Conservation (phyloP, 2,113 vertebrate species). For the Platichthys stellatus region DNA sequence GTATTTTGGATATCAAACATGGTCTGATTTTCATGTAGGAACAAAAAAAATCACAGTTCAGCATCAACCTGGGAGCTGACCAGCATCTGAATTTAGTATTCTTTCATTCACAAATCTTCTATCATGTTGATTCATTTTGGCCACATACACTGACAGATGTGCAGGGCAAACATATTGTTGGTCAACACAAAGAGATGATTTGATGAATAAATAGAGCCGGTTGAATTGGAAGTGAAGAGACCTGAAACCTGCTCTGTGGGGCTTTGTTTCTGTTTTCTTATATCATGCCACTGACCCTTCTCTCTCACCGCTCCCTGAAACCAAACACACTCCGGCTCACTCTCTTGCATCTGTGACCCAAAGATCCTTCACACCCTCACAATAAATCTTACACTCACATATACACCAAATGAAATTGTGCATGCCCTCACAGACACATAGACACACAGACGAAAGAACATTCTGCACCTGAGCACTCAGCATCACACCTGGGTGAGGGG, state of each 20-base stretch:
- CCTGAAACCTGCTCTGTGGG: conserved; percentile 46
- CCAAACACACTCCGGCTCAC: conserved; percentile 21
- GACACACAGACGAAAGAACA: conserved; percentile 12
- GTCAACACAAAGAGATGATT: not conserved
- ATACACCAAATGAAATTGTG: conserved; percentile 22
- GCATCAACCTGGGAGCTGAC: too few relatives aligned
- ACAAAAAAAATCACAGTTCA: too few relatives aligned
- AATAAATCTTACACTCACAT: conserved; percentile 4
- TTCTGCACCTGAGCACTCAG: conserved; percentile 24
- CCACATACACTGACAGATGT: not conserved
- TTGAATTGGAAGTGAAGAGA: conserved; percentile 46
- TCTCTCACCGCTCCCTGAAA: conserved; percentile 6
- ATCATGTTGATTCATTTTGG: too few relatives aligned
- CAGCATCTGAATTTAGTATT: too few relatives aligned
- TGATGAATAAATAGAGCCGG: not conserved
- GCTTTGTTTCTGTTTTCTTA: conserved; percentile 19
- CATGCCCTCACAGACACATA: conserved; percentile 20
- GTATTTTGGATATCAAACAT: too few relatives aligned
- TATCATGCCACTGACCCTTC: conserved; percentile 7
- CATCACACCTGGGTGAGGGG: conserved; percentile 28
- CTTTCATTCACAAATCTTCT: too few relatives aligned
- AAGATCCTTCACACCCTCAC: conserved; percentile 16
- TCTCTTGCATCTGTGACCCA: conserved; percentile 36
- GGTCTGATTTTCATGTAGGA: too few relatives aligned
- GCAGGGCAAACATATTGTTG: not conserved